These are phyloP conservation scores for Bedellia somnulentella DNA, from an alignment of 2,888 invertebrate genomes.

Conservation along the genomic window DNA sequence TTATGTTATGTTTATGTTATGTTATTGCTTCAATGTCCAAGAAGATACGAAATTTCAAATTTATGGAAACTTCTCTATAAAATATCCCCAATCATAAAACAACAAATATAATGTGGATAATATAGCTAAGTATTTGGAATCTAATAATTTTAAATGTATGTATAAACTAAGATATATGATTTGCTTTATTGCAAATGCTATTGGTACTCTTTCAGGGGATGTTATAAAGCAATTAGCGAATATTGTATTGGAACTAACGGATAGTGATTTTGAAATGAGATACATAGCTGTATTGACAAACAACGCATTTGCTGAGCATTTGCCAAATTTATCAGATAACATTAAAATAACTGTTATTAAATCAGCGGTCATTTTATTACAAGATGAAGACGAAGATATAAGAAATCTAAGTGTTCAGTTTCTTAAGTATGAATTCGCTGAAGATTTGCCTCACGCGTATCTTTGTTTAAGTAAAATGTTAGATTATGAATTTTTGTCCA, in stretches of 20 bases:
- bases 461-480: conserved; percentile 30
- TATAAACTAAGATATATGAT: conserved; percentile 31
- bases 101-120: conserved; percentile 13
- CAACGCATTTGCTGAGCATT: conserved; percentile 29
- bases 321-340: conserved; percentile 19
- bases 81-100: conserved; percentile 21
- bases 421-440: conserved; percentile 21
- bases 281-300: conserved; percentile 32
- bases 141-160: conserved; percentile 11
- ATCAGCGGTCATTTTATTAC: conserved; percentile 42
- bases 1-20: no score
- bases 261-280: conserved; percentile 35
- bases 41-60: conserved; percentile 14
- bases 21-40: no score
- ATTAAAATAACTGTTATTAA: conserved; percentile 30
- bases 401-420: conserved; percentile 34
- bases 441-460: conserved; percentile 23
- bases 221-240: conserved; percentile 18
- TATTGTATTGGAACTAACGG: conserved; percentile 16
- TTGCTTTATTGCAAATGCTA: conserved; percentile 26
- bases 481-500: conserved; percentile 21
- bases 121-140: conserved; percentile 14
- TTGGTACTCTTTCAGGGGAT: conserved; percentile 10
- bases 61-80: conserved; percentile 32
- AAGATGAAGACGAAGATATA: conserved; percentile 57